Conservation (phyloP, 1,140 invertebrate genomes). For the Laupala kohalensis region DNA sequence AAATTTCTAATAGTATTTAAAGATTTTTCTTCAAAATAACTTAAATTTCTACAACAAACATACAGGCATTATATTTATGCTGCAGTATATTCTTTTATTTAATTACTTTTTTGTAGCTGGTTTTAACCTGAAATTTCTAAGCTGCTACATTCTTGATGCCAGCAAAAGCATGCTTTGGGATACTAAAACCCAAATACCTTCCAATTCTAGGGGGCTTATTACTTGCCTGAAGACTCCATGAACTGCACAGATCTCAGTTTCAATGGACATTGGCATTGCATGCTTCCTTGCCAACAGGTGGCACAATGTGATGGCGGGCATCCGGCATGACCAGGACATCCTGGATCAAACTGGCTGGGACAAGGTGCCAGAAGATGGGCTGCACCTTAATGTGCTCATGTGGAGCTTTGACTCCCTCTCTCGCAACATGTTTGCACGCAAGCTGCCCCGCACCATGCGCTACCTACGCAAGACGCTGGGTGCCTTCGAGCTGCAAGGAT, state of each 20-base stretch:
- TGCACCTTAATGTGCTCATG: conserved; percentile 68
- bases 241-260: not conserved
- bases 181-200: conserved; percentile 4
- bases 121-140: too few relatives aligned
- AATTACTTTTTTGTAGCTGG: too few relatives aligned
- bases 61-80: too few relatives aligned
- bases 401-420: conserved; percentile 87
- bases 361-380: conserved; percentile 31
- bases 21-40: too few relatives aligned
- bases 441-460: conserved; percentile 66
- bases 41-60: too few relatives aligned
- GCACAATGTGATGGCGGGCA: conserved; percentile 41
- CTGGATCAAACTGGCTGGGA: conserved; percentile 34
- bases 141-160: conserved; percentile 26
- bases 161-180: conserved; percentile 20
- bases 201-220: not conserved
- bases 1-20: too few relatives aligned
- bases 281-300: conserved; percentile 28
- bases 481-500: conserved; percentile 59
- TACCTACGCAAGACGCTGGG: conserved; percentile 58
- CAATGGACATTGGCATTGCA: not conserved
- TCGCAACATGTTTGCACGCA: conserved; percentile 70
- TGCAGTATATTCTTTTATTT: too few relatives aligned
- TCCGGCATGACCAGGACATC: conserved; percentile 32
- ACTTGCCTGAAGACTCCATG: not conserved